Conservation (phyloP, 1,140 invertebrate species). For the Popillia japonica region DNA sequence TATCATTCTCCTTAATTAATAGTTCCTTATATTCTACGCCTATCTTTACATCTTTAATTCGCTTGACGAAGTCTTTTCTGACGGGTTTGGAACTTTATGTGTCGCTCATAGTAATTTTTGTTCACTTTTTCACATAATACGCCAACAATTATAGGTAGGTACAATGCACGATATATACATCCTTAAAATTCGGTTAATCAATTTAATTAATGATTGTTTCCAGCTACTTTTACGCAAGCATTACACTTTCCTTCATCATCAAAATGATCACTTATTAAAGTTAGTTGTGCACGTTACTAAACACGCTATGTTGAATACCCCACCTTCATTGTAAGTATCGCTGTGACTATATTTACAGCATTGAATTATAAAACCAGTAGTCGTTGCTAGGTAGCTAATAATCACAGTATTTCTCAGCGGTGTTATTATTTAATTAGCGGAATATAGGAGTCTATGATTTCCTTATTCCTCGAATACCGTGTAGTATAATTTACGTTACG, state of each 20-base stretch:
- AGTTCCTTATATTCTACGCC: background rate
- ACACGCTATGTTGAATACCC: background rate
- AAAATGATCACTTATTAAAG: conserved; percentile 9
- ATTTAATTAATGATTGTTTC: background rate
- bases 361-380: conserved; percentile 8
- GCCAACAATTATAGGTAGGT: too few species aligned
- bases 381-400: background rate
- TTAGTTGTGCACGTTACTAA: background rate
- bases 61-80: too few species aligned
- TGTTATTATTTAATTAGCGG: conserved; percentile 33
- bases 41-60: too few species aligned
- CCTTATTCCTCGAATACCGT: background rate
- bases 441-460: conserved; percentile 5
- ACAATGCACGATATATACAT: too few species aligned
- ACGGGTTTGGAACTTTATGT: too few species aligned
- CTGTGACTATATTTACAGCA: background rate
- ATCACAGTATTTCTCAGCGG: background rate
- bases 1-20: conserved; percentile 1
- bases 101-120: too few species aligned
- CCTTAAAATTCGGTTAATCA: background rate
- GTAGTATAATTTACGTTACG: conserved; percentile 13
- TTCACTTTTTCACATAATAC: too few species aligned
- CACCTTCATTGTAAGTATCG: background rate
- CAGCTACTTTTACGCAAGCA: background rate
- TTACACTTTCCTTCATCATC: background rate